phyloP scores from a whole-genome alignment of 2,797 vertebrate genomes.

The Odontamblyopus rebecca region DNA sequence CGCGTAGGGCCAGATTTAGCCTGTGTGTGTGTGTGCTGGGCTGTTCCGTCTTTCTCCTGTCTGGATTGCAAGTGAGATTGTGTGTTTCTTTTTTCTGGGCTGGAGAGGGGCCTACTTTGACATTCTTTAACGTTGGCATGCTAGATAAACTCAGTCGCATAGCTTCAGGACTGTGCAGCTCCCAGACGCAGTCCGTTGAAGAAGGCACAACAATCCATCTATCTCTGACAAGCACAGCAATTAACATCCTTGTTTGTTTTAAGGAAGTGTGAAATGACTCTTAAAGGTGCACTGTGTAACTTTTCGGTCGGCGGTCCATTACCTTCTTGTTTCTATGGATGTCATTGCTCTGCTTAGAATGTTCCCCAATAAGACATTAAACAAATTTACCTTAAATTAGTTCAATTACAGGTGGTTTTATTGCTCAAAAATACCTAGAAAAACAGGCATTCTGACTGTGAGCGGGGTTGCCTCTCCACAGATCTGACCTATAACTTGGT shows the following conservation, averaged over 20 bases:
- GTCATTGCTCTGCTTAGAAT: too few relatives aligned
- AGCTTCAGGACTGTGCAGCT: constrained; percentile 16
- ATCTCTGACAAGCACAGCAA: not conserved
- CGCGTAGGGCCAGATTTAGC: constrained; percentile 57
- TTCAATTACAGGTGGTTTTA: too few relatives aligned
- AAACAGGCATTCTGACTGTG: too few relatives aligned
- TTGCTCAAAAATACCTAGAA: too few relatives aligned
- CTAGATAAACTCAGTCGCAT: constrained; percentile 47
- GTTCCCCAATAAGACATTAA: too few relatives aligned
- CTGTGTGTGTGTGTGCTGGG: constrained; percentile 10
- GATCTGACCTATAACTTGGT: too few relatives aligned
- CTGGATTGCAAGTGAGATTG: constrained; percentile 57
- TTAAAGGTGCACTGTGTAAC: not conserved
- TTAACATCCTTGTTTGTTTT: constrained; percentile 16
- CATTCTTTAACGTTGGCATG: constrained; percentile 57
- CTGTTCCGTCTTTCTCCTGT: constrained; percentile 34
- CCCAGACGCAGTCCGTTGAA: constrained; percentile 22
- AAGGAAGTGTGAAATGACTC: constrained; percentile 26
- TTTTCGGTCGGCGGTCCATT: too few relatives aligned
- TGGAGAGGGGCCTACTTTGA: constrained; percentile 41
- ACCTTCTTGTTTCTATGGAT: too few relatives aligned
- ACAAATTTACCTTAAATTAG: too few relatives aligned
- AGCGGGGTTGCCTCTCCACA: too few relatives aligned
- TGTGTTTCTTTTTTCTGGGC: constrained; percentile 27
- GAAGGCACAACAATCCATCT: constrained; percentile 17